Percentiles rank a stretch among this genome's conserved stretches.
These are phyloP conservation scores for Leptopilina syphax DNA, from an alignment of 2,888 invertebrate genomes.

Conservation along the genomic window DNA sequence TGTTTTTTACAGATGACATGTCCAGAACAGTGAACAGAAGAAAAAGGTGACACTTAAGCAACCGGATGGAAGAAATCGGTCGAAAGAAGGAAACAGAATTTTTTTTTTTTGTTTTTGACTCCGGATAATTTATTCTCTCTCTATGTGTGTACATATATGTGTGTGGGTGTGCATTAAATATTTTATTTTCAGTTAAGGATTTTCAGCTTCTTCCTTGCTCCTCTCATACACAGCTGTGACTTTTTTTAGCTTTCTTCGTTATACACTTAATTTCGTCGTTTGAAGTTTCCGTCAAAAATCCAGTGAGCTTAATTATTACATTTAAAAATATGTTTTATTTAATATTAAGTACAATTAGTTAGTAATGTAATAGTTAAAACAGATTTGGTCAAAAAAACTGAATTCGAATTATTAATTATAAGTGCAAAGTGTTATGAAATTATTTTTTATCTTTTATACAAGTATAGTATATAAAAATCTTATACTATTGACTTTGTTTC, in stretches of 20 bases:
- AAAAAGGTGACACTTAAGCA: background rate
- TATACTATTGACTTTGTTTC: no score
- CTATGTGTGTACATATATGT: no score
- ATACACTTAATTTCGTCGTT: background rate
- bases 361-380: no score
- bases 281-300: background rate
- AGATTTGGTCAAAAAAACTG: no score
- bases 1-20: background rate
- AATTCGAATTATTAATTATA: no score
- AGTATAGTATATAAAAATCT: no score
- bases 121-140: constrained; percentile 31
- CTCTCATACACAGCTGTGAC: constrained; percentile 16
- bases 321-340: no score
- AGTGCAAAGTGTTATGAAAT: no score
- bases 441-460: no score
- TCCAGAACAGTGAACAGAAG: constrained; percentile 2
- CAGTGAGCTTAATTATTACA: background rate
- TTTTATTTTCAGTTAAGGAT: constrained; percentile 33
- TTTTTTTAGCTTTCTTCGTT: constrained; percentile 17
- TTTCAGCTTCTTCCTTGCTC: constrained; percentile 28
- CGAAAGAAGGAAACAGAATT: constrained; percentile 20
- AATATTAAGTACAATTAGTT: no score
- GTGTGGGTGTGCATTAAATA: constrained; percentile 28
- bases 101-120: constrained; percentile 7
- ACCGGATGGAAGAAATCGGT: constrained; percentile 32